These are phyloP conservation scores for Gallinago jamesoni DNA, from an alignment of 2,113 vertebrate genomes.

Conservation along the genomic window DNA sequence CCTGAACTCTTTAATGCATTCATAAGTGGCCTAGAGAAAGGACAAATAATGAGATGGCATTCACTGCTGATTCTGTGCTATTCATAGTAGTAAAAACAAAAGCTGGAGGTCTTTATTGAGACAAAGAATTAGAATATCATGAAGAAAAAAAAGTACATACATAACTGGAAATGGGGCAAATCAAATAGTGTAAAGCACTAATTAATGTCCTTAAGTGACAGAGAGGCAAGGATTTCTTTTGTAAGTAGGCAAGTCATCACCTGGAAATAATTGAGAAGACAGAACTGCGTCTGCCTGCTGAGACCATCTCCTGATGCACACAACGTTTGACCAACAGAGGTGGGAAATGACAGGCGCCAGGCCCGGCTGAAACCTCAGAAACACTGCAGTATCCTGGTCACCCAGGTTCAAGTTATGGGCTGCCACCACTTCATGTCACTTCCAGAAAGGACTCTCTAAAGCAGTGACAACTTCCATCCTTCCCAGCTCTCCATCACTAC, in stretches of 20 bases:
- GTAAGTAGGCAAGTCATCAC: background rate
- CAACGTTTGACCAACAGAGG: background rate
- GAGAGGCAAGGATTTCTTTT: background rate
- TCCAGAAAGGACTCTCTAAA: background rate
- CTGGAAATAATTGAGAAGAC: background rate
- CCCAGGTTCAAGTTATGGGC: fast-evolving
- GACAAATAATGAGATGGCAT: background rate
- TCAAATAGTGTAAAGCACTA: background rate
- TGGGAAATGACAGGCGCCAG: background rate
- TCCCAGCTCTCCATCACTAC: background rate
- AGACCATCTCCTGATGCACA: background rate
- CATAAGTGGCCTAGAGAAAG: conserved; percentile 8
- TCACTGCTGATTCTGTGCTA: background rate
- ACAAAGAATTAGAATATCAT: background rate
- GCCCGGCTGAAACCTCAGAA: background rate
- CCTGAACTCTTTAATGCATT: conserved; percentile 29
- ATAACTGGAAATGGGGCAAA: background rate
- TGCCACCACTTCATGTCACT: fast-evolving
- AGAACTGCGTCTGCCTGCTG: background rate
- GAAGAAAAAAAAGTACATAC: background rate
- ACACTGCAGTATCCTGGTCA: background rate
- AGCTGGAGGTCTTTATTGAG: background rate
- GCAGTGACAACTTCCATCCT: background rate
- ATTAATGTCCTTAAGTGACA: background rate
- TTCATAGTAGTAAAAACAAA: background rate